Percentiles rank a stretch among this genome's conserved stretches.
These are phyloP conservation scores for Chelidonichthys spinosus DNA, from an alignment of 2,797 vertebrate species.

Conservation along the genomic window DNA sequence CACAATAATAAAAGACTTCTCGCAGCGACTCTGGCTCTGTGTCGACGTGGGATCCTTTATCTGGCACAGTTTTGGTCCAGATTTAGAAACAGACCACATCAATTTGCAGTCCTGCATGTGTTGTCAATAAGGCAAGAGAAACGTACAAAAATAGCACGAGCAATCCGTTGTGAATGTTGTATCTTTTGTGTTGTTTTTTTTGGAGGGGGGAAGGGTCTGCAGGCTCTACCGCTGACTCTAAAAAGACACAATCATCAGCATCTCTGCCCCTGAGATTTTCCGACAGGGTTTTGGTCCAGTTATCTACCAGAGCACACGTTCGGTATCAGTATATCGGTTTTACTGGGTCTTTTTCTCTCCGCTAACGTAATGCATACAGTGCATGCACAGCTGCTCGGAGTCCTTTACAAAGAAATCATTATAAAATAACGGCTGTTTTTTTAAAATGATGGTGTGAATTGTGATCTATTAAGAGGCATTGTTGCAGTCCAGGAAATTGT, in stretches of 20 bases:
- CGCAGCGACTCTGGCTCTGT: constrained; percentile 41
- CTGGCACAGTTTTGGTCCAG: constrained; percentile 59
- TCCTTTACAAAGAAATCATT: background rate
- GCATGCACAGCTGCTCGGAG: background rate
- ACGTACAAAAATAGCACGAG: constrained; percentile 42
- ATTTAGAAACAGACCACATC: constrained; percentile 66
- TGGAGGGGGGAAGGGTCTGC: constrained; percentile 11
- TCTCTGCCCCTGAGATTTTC: constrained; percentile 44
- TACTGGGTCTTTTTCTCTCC: constrained; percentile 10
- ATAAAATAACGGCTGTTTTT: background rate
- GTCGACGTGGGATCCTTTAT: constrained; percentile 59
- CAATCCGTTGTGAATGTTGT: constrained; percentile 27
- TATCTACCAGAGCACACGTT: constrained; percentile 49
- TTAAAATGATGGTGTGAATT: background rate
- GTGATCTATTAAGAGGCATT: too few relatives aligned
- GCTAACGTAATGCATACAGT: background rate
- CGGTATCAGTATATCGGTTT: constrained; percentile 26
- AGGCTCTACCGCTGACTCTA: constrained; percentile 18
- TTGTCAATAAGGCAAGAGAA: constrained; percentile 54
- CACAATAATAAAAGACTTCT: constrained; percentile 50
- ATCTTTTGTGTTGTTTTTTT: constrained; percentile 25
- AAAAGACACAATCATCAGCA: constrained; percentile 41
- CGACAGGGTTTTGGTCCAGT: constrained; percentile 40
- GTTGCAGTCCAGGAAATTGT: background rate
- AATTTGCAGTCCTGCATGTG: constrained; percentile 50